Evolutionary conservation across 2,113 vertebrate genomes (phyloP).

Genomic region (Taxidea taxus): DNA sequence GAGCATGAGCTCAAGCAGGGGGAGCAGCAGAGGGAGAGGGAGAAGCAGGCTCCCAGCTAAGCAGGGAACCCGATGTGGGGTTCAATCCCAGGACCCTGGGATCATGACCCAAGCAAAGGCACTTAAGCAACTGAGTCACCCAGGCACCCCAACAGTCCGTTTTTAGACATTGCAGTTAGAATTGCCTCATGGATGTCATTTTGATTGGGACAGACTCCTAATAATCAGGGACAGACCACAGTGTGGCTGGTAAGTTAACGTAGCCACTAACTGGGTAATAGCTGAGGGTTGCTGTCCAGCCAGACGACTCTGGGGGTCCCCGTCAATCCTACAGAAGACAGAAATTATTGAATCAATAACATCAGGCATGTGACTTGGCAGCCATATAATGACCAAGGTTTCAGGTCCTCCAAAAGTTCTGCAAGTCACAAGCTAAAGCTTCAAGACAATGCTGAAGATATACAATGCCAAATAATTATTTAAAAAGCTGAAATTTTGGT

Average conservation of each 20-base stretch:
- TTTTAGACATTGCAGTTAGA: background rate
- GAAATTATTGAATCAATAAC: background rate
- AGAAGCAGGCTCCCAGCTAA: background rate
- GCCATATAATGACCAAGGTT: background rate
- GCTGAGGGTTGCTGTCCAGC: background rate
- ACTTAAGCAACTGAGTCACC: background rate
- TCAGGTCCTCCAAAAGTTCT: background rate
- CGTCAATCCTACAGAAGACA: background rate
- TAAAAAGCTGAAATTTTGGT: constrained; percentile 21
- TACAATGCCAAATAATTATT: background rate
- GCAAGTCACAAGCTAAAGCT: background rate
- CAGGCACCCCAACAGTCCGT: background rate
- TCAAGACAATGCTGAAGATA: background rate
- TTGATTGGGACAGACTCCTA: background rate
- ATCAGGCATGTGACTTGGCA: background rate
- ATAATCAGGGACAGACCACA: background rate
- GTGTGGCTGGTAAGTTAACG: background rate
- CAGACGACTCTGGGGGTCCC: background rate
- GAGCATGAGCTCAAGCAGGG: background rate
- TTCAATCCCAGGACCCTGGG: background rate
- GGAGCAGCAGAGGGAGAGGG: background rate
- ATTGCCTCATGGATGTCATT: background rate
- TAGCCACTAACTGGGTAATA: background rate
- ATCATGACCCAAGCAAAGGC: background rate
- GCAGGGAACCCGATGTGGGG: background rate